These are phyloP conservation scores for Phenganax subtilis DNA, from an alignment of 92 coral and sea anemone species.

Conservation along the genomic window DNA sequence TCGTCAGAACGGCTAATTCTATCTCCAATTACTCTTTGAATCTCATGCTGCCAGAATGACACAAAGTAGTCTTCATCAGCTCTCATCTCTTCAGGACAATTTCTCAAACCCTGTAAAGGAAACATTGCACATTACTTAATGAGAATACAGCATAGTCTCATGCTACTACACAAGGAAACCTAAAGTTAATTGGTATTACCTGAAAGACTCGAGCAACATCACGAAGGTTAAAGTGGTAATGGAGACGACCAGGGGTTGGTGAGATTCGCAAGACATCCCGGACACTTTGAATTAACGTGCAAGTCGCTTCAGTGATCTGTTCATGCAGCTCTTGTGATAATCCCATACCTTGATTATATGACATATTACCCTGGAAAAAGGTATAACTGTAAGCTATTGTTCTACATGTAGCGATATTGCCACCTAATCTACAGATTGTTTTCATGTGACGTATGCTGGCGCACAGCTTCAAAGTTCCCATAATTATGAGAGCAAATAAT, in stretches of 20 bases:
- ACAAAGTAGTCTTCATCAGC: slow-evolving; percentile 97
- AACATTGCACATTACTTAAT: background rate
- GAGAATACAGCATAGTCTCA: no score
- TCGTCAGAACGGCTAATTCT: slow-evolving; percentile 82
- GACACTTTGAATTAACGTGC: slow-evolving; percentile 60
- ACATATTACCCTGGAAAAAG: slow-evolving; percentile 80
- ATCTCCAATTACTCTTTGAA: slow-evolving; percentile 81
- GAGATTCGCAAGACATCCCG: slow-evolving; percentile 83
- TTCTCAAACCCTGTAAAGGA: slow-evolving; percentile 72
- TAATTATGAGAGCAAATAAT: no score
- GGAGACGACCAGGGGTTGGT: slow-evolving; percentile 89
- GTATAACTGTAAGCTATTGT: background rate
- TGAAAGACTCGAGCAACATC: slow-evolving; percentile 77
- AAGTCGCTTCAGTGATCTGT: slow-evolving; percentile 83
- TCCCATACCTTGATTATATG: slow-evolving; percentile 98
- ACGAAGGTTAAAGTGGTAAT: slow-evolving; percentile 80
- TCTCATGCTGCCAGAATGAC: slow-evolving; percentile 93
- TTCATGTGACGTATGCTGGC: background rate
- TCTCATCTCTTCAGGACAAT: slow-evolving; percentile 94
- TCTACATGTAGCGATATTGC: background rate
- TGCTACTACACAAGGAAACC: no score
- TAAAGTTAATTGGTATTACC: slow-evolving; percentile 37
- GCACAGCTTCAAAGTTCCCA: no score
- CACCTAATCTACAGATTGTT: background rate
- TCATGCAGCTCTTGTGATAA: slow-evolving; percentile 93